These are phyloP conservation scores for Mythimna vitellina DNA, from an alignment of 2,888 invertebrate species.

Conservation along the genomic window DNA sequence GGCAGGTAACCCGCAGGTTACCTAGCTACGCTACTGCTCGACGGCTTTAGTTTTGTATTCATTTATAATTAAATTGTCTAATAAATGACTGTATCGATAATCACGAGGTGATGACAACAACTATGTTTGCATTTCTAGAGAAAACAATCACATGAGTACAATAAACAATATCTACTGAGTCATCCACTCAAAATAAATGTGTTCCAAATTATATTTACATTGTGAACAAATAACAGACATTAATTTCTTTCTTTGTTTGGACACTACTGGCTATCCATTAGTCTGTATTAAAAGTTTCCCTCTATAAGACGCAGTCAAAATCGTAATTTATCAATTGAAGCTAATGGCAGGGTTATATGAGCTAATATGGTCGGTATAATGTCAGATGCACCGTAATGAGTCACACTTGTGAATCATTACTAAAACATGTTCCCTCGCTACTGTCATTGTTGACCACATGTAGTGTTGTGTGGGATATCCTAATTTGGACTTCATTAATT, in stretches of 20 bases:
- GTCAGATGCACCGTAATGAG: slow-evolving; percentile 55
- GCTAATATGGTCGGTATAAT: slow-evolving; percentile 51
- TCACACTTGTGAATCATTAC: slow-evolving; percentile 66
- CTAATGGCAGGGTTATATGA: slow-evolving; percentile 56
- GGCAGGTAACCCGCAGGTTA: no score
- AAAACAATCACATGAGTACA: slow-evolving; percentile 20
- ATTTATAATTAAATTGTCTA: not conserved
- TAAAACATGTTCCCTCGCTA: slow-evolving; percentile 58
- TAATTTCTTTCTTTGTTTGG: slow-evolving; percentile 21
- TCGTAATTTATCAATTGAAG: slow-evolving; percentile 65
- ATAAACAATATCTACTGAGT: slow-evolving; percentile 17
- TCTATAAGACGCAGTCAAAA: slow-evolving; percentile 41
- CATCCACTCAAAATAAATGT: slow-evolving; percentile 27
- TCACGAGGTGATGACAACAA: slow-evolving; percentile 5
- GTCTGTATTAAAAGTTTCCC: slow-evolving; percentile 32
- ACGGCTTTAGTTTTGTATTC: not conserved
- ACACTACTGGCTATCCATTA: slow-evolving; percentile 19
- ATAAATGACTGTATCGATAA: not conserved
- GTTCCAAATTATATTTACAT: slow-evolving; percentile 28
- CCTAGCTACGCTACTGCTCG: not conserved
- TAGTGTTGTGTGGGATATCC: slow-evolving; percentile 42
- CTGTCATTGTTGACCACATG: slow-evolving; percentile 60
- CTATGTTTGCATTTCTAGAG: slow-evolving; percentile 10
- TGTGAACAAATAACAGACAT: slow-evolving; percentile 21
- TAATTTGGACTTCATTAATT: slow-evolving; percentile 33